Base-by-base conservation (phyloP, 2,888 invertebrate species). In the Chrysomela aeneicollis region DNA sequence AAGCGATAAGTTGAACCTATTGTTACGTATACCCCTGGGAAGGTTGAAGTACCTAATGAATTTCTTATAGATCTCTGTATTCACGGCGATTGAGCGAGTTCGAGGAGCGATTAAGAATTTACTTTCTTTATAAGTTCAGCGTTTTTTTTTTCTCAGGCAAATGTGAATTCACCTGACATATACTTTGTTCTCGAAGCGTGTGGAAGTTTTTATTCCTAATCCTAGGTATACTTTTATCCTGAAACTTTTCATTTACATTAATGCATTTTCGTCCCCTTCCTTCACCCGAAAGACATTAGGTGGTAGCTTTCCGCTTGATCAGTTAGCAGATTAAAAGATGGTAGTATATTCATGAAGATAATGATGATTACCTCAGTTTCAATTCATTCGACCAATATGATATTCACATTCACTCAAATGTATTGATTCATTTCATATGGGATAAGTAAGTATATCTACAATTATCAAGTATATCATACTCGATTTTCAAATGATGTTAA, bases 21-120 rank as follows among this genome's bases (percentile, higher is more conserved):
- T 63, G 58, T 58, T 46, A 52, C 58, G 57, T 52, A n/a, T n/a
- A 58, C 50, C n/a, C 42, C 58, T 17, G 37, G 12, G 26, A 52
- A 26, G 46, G 32, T 47, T 63, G 54, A 55, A 49, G 59, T 59
- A n/a, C n/a, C n/a, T n/a, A 59, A 64, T 59, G 54, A 52, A 54
- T 59, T 64, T 22, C 30, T 64, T 62, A 42, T 63, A 63, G 57
- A 63, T 63, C 51, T 42, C 30, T 35, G 26, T 26, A 37, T 42
- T 51, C 47, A 58, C 22, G n/a, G 30, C 42, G 35, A 50, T 57
- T 42, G 51, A 51, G 50, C 55, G 51, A 46, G 49, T 46, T 63
- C 46, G 61, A 55, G 22, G n/a, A 49, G 61, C 47, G 61, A 47
- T 35, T 57, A 21, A 26, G 17, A 26, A 46, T 46, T 57, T 57